Conservation (phyloP, 1,140 invertebrate genomes). For the Phenacoccus solenopsis region DNA sequence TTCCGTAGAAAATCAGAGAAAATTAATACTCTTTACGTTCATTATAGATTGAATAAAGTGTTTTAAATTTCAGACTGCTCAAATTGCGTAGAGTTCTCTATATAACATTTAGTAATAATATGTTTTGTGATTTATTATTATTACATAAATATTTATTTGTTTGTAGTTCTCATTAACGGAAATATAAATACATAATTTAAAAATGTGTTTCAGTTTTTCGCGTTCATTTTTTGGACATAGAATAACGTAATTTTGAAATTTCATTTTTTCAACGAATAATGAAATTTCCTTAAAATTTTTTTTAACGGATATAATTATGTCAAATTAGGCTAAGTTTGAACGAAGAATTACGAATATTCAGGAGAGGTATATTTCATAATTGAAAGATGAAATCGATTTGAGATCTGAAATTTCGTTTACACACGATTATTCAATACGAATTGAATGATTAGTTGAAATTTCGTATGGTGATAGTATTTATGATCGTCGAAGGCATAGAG, state of each 20-base stretch:
- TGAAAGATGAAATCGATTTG: too few relatives aligned
- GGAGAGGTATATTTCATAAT: too few relatives aligned
- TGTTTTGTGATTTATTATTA: constrained; percentile 13
- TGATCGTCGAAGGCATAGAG: too few relatives aligned
- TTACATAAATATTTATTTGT: constrained; percentile 11
- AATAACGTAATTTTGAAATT: too few relatives aligned
- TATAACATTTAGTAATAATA: constrained; percentile 3
- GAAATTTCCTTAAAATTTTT: not conserved
- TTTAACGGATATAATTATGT: not conserved
- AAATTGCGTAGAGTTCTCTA: constrained; percentile 7
- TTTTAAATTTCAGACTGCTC: constrained; percentile 13
- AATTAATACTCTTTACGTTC: constrained; percentile 9
- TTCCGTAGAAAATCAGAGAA: not conserved
- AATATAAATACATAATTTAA: not conserved
- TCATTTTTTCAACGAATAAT: not conserved
- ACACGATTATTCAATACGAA: too few relatives aligned
- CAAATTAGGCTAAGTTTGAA: not conserved
- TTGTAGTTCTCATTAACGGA: constrained; percentile 9
- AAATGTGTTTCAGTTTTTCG: too few relatives aligned
- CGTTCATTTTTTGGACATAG: not conserved
- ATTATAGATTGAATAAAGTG: constrained; percentile 9
- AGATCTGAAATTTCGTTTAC: too few relatives aligned
- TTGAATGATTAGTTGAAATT: too few relatives aligned
- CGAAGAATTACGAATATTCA: not conserved
- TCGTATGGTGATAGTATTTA: too few relatives aligned